These are phyloP conservation scores for Megaceryle torquata DNA, from an alignment of 2,113 vertebrate species.

Conservation along the genomic window DNA sequence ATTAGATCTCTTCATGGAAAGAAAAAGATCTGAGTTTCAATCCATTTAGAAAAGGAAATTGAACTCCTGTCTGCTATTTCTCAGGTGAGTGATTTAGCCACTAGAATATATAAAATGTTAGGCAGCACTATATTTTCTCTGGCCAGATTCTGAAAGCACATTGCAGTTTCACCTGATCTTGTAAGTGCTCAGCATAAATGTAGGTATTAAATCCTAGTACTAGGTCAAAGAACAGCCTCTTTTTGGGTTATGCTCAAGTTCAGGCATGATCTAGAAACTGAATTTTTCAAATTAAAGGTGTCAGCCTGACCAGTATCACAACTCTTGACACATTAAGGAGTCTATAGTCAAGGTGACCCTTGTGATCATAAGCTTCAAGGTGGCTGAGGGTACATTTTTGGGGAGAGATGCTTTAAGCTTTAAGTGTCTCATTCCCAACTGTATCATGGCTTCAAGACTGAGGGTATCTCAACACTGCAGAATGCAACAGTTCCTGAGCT, in stretches of 20 bases:
- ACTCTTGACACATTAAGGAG: not conserved
- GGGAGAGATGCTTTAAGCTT: not conserved
- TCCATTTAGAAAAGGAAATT: not conserved
- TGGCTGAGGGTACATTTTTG: not conserved
- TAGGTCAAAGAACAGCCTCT: not conserved
- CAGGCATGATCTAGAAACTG: not conserved
- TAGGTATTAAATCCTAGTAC: not conserved
- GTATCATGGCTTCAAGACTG: not conserved
- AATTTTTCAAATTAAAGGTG: not conserved
- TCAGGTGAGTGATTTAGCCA: not conserved
- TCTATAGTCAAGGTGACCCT: not conserved
- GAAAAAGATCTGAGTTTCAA: not conserved
- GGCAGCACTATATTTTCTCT: not conserved
- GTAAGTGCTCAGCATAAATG: not conserved
- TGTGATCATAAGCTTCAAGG: not conserved
- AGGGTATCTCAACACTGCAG: not conserved
- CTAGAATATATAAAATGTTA: not conserved
- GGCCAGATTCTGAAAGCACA: not conserved
- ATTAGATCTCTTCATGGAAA: not conserved
- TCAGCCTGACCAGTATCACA: not conserved
- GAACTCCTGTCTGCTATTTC: not conserved
- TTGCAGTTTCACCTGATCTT: not conserved
- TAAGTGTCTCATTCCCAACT: accelerated
- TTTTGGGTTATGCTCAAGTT: not conserved
- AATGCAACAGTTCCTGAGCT: not conserved